phyloP scores from a whole-genome alignment of 2,797 vertebrate genomes.

The Philypnodon macrostomus region DNA sequence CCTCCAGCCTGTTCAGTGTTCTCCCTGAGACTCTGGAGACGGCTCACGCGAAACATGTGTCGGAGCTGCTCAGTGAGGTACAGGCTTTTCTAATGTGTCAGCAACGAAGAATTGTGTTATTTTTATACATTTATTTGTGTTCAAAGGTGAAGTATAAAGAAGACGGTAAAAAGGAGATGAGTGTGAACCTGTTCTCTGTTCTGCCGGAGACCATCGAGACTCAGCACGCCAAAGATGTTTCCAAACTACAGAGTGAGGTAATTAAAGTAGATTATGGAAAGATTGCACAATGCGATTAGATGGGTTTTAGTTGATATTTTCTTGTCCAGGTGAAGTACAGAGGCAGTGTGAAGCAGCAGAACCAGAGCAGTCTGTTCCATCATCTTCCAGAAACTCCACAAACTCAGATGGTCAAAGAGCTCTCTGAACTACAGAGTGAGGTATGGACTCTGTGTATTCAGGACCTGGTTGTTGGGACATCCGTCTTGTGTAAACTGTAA shows the following conservation, averaged over 20 bases:
- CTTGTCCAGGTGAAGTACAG: constrained; percentile 83
- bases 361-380: constrained; percentile 60
- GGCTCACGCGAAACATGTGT: constrained; percentile 62
- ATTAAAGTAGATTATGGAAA: too few relatives aligned
- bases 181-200: constrained; percentile 57
- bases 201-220: constrained; percentile 84
- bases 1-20: constrained; percentile 50
- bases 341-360: constrained; percentile 75
- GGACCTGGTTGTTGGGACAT: too few relatives aligned
- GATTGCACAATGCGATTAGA: too few relatives aligned
- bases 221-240: constrained; percentile 80
- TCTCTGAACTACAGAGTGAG: constrained; percentile 59
- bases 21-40: constrained; percentile 70
- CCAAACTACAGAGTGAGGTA: constrained; percentile 61
- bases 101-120: too few relatives aligned
- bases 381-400: constrained; percentile 60
- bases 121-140: neutral
- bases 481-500: too few relatives aligned
- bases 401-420: constrained; percentile 54
- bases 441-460: constrained; percentile 28
- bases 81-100: too few relatives aligned
- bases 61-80: constrained; percentile 84
- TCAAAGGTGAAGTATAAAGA: constrained; percentile 65
- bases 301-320: too few relatives aligned
- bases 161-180: constrained; percentile 51